Evolutionary conservation across 2,888 invertebrate species (phyloP).

Genomic region (Anorthoa munda): DNA sequence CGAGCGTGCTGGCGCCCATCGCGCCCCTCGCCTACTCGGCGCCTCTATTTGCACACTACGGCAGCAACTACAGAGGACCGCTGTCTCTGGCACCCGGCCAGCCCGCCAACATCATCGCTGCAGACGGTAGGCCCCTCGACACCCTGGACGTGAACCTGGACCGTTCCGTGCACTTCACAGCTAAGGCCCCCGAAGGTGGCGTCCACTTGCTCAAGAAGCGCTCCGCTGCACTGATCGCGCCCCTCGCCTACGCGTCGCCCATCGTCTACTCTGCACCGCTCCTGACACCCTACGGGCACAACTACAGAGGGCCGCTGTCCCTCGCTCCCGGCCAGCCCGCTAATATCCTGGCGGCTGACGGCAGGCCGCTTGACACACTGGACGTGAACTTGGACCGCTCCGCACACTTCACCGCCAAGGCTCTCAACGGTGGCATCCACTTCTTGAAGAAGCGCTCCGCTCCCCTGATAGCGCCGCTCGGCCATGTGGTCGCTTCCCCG

Average conservation of each 20-base stretch:
- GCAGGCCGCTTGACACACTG: slow-evolving; percentile 86
- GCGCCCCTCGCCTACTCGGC: slow-evolving; percentile 56
- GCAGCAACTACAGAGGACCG: slow-evolving; percentile 83
- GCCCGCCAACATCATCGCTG: slow-evolving; percentile 84
- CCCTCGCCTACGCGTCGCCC: slow-evolving; percentile 43
- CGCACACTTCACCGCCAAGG: slow-evolving; percentile 82
- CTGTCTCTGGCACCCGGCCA: slow-evolving; percentile 86
- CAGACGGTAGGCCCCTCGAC: slow-evolving; percentile 87
- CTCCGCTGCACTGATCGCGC: slow-evolving; percentile 69
- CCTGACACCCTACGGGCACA: slow-evolving; percentile 66
- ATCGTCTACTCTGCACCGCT: slow-evolving; percentile 72
- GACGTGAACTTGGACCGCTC: slow-evolving; percentile 86
- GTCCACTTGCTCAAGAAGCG: slow-evolving; percentile 83
- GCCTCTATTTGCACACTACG: slow-evolving; percentile 68
- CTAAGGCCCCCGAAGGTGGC: slow-evolving; percentile 78
- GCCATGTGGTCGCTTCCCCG: slow-evolving; percentile 46
- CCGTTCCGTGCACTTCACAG: slow-evolving; percentile 84
- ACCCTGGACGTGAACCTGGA: slow-evolving; percentile 87
- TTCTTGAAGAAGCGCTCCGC: slow-evolving; percentile 81
- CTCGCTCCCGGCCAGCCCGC: slow-evolving; percentile 87
- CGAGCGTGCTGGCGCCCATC: slow-evolving; percentile 69
- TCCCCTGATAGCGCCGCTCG: slow-evolving; percentile 64
- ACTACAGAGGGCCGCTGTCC: slow-evolving; percentile 85
- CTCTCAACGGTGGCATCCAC: slow-evolving; percentile 73
- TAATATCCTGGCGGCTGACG: slow-evolving; percentile 83